A percentile compares a stretch with the other conserved stretches of the same genome.
Conservation (phyloP, 2,888 invertebrate genomes). For the Neuroscelio doddi region DNA sequence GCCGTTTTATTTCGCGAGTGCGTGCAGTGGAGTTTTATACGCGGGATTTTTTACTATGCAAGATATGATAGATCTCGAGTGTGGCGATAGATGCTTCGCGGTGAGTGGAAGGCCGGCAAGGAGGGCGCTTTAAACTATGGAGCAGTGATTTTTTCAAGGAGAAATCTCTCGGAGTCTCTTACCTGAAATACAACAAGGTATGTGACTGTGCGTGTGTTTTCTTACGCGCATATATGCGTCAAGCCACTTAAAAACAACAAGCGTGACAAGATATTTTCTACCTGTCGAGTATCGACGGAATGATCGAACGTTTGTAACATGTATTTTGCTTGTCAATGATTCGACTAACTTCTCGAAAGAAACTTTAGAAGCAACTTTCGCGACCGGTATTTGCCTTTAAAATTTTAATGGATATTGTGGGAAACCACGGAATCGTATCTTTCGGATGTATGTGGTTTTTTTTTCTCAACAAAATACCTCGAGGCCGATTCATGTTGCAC, state of each 20-base stretch:
- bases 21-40: slow-evolving; percentile 8
- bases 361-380: background rate
- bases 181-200: slow-evolving; percentile 53
- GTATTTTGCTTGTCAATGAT: background rate
- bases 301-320: slow-evolving; percentile 16
- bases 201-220: slow-evolving; percentile 11
- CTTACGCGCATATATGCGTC: no score
- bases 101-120: slow-evolving; percentile 39
- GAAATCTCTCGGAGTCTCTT: slow-evolving; percentile 50
- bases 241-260: no score
- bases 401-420: background rate
- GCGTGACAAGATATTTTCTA: slow-evolving; percentile 13
- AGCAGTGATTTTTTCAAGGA: slow-evolving; percentile 53
- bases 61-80: slow-evolving; percentile 15
- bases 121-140: slow-evolving; percentile 48
- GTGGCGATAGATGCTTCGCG: slow-evolving; percentile 32
- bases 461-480: background rate
- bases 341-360: no score
- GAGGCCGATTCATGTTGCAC: background rate
- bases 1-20: background rate
- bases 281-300: background rate
- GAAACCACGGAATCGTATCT: background rate
- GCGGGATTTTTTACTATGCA: slow-evolving; percentile 7
- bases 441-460: background rate
- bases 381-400: background rate